These are phyloP conservation scores for Drosophila stalkeri DNA, from an alignment of 2,888 invertebrate genomes.

Conservation along the genomic window DNA sequence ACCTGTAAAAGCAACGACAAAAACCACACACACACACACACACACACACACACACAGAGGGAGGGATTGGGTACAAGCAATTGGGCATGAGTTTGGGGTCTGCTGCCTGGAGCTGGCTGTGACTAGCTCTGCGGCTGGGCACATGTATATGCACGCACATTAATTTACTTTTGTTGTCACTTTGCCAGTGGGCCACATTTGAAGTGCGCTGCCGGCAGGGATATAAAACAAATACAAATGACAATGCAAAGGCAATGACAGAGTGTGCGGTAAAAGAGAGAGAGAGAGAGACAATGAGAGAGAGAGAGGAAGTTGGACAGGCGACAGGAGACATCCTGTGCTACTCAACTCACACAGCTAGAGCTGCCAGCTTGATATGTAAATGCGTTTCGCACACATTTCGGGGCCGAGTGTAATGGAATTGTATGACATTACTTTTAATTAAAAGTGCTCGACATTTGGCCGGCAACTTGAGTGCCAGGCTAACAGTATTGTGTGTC, in stretches of 20 bases:
- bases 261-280: slow-evolving; percentile 10
- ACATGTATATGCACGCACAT: slow-evolving; percentile 77
- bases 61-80: slow-evolving; percentile 19
- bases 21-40: slow-evolving; percentile 58
- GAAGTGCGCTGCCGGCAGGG: slow-evolving; percentile 75
- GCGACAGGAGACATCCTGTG: slow-evolving; percentile 36
- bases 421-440: slow-evolving; percentile 83
- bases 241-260: slow-evolving; percentile 63
- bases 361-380: slow-evolving; percentile 71
- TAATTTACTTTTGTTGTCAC: slow-evolving; percentile 82
- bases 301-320: slow-evolving; percentile 19
- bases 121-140: slow-evolving; percentile 22
- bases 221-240: slow-evolving; percentile 81
- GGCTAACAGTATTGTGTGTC: slow-evolving; percentile 30
- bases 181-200: slow-evolving; percentile 82
- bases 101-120: slow-evolving; percentile 8
- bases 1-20: slow-evolving; percentile 80
- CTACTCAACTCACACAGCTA: slow-evolving; percentile 34
- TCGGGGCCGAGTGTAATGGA: slow-evolving; percentile 76
- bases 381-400: slow-evolving; percentile 81
- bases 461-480: slow-evolving; percentile 69
- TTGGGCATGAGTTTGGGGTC: not conserved
- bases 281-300: not conserved
- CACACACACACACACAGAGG: not conserved
- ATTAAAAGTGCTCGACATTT: slow-evolving; percentile 83